Evolutionary conservation across 2,113 vertebrate genomes (phyloP), one percentile per base, ranked within the genome.

Genomic region (Rhea pennata): DNA sequence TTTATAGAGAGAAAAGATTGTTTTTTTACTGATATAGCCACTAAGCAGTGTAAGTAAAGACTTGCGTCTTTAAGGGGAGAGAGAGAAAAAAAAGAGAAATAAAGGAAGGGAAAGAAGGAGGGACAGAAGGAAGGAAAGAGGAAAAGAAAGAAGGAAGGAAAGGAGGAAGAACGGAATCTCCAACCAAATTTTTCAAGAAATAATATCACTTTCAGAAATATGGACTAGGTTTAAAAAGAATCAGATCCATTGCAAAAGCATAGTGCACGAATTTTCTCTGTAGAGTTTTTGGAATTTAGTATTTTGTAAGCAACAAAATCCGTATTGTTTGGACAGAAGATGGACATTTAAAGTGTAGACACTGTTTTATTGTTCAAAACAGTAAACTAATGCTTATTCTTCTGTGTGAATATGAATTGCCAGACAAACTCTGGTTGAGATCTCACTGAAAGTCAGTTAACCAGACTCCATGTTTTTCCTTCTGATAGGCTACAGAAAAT

Each of bases 401-500:
- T 73, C 16, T 1, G 16, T 78, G 74, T 71, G 67, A 80, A 83
- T 7, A 3, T 15, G 17, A 80, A 54, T 74, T 77, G 17, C 27
- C 46, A 83, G 67, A 7, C 21, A 66, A 88, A 88, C 7, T 59
- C 40, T 46, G 39, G 53, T 4, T 20, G 33, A 75, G 15, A 23
- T 64, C 39, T 88, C 26, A 39, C 51, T 80, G 79, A 89, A 26
- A 76, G 87, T 40, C 46, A 15, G 31, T 78, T 84, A 82, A 76
- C 27, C 36, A 77, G 53, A 40, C 42, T 77, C 21, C 3, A 8
- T 50, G 31, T 95, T 97, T 96, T 97, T 80, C 76, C 72, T 81
- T 72, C 75, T 89, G 54, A 84, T 95, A 96, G 46, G 48, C 31
- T 72, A 78, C 51, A 36, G 94, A 95, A 94, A 91, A 54, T 87